These are phyloP conservation scores for Drosophila mauritiana DNA, from an alignment of 1,140 invertebrate species.

Conservation along the genomic window DNA sequence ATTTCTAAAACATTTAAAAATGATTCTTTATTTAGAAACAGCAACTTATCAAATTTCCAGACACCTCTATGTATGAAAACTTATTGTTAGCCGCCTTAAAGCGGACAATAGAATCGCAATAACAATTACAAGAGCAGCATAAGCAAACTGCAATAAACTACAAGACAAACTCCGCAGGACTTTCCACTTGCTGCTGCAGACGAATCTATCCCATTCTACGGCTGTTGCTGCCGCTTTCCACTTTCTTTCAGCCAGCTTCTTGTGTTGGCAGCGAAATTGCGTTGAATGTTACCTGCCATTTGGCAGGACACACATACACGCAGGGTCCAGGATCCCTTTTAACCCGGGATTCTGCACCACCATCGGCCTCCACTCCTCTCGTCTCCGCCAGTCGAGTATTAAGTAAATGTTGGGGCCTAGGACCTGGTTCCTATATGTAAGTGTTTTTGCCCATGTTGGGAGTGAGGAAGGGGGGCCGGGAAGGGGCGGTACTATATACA, in stretches of 20 bases:
- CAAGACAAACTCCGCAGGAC: slow-evolving; percentile 1
- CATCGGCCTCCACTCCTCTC: background rate
- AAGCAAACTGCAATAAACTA: slow-evolving; percentile 18
- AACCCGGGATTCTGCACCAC: background rate
- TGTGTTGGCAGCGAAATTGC: slow-evolving; percentile 70
- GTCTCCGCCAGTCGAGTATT: slow-evolving; percentile 37
- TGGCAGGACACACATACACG: slow-evolving; percentile 53
- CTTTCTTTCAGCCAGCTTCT: slow-evolving; percentile 48
- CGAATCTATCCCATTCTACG: background rate
- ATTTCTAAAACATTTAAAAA: background rate
- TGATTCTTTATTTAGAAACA: background rate
- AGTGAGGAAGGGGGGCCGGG: background rate
- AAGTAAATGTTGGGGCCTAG: slow-evolving; percentile 73
- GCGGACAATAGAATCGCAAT: slow-evolving; percentile 23
- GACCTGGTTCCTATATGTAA: slow-evolving; percentile 33
- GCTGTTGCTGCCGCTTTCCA: slow-evolving; percentile 13
- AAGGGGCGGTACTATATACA: slow-evolving; percentile 25
- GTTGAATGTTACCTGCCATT: slow-evolving; percentile 81
- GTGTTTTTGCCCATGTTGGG: background rate
- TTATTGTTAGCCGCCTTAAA: slow-evolving; percentile 6
- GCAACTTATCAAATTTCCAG: too few species aligned
- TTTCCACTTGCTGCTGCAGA: background rate
- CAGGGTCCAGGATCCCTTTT: slow-evolving; percentile 8
- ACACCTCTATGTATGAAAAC: too few species aligned
- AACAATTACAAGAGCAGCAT: slow-evolving; percentile 19